A percentile compares a stretch with the other conserved stretches of the same genome.
phyloP scores from a whole-genome alignment of 2,113 vertebrate species.

The Periophthalmus modestus region DNA sequence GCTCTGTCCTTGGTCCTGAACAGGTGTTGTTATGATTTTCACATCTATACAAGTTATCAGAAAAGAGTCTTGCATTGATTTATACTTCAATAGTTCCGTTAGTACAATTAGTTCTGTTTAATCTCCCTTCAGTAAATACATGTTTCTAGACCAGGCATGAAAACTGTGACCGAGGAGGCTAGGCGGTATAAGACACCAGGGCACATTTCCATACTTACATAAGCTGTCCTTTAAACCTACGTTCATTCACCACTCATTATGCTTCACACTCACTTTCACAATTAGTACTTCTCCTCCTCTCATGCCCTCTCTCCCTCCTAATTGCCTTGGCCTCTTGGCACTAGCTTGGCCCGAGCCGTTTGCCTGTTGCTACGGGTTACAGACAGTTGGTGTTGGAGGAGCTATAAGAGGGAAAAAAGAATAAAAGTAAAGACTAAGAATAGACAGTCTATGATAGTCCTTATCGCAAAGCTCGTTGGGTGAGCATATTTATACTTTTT shows the following conservation, averaged over 20 bases:
- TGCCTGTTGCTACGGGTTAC: slow-evolving; percentile 59
- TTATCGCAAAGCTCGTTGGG: slow-evolving; percentile 17
- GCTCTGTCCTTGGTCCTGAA: background rate
- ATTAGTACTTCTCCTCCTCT: background rate
- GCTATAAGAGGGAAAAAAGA: background rate
- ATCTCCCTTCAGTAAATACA: background rate
- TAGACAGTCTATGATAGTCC: slow-evolving; percentile 23
- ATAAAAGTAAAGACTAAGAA: slow-evolving; percentile 2
- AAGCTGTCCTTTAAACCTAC: slow-evolving; percentile 4
- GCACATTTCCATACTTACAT: slow-evolving; percentile 8
- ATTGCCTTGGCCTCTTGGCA: background rate
- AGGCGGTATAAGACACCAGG: background rate
- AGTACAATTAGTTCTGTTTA: background rate
- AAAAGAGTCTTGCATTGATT: background rate
- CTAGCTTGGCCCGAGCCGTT: slow-evolving; percentile 14
- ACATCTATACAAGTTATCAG: background rate
- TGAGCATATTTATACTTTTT: slow-evolving; percentile 42
- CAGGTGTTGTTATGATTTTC: background rate
- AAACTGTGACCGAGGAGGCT: background rate
- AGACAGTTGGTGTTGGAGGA: background rate
- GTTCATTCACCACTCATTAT: background rate
- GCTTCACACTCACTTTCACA: background rate
- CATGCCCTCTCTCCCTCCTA: background rate
- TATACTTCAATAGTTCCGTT: background rate
- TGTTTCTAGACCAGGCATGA: background rate